A percentile compares a stretch with the other conserved stretches of the same genome.
phyloP scores from a whole-genome alignment of 2,888 invertebrate genomes.

The Scaptomyza flava region DNA sequence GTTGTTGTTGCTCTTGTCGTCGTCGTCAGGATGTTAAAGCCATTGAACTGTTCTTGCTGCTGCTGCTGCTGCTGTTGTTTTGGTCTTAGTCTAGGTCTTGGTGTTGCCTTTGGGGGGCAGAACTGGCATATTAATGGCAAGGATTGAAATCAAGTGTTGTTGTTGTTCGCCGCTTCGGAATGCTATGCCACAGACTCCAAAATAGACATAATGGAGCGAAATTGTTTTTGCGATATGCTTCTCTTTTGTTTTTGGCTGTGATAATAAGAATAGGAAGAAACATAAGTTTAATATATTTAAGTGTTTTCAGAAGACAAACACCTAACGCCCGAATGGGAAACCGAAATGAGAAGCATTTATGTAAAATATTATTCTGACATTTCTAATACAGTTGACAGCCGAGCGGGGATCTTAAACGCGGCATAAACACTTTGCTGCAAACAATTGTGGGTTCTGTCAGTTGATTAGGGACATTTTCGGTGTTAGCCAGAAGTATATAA shows the following conservation, averaged over 20 bases:
- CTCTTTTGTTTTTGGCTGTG: background rate
- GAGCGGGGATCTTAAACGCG: background rate
- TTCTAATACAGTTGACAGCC: background rate
- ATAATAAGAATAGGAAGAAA: slow-evolving; percentile 20
- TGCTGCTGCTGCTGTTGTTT: slow-evolving; percentile 27
- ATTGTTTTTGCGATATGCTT: slow-evolving; percentile 43
- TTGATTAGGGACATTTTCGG: background rate
- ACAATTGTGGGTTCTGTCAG: background rate
- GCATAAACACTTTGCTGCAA: background rate
- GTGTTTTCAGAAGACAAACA: background rate
- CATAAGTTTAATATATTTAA: background rate
- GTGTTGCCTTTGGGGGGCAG: slow-evolving; percentile 41
- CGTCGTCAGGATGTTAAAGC: slow-evolving; percentile 37
- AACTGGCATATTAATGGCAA: slow-evolving; percentile 70
- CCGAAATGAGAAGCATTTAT: background rate
- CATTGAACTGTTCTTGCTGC: slow-evolving; percentile 47
- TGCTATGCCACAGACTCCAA: slow-evolving; percentile 28
- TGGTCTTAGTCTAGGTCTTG: background rate
- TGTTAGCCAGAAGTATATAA: too few relatives aligned
- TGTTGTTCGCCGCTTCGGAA: slow-evolving; percentile 17
- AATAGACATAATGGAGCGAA: slow-evolving; percentile 51
- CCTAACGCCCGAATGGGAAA: background rate
- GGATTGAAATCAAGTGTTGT: slow-evolving; percentile 63
- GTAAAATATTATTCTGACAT: background rate
- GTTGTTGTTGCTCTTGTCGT: slow-evolving; percentile 24